Evolutionary conservation across 2,113 vertebrate species (phyloP), one percentile per base, ranked within the genome.

Genomic region (Saccopteryx bilineata): DNA sequence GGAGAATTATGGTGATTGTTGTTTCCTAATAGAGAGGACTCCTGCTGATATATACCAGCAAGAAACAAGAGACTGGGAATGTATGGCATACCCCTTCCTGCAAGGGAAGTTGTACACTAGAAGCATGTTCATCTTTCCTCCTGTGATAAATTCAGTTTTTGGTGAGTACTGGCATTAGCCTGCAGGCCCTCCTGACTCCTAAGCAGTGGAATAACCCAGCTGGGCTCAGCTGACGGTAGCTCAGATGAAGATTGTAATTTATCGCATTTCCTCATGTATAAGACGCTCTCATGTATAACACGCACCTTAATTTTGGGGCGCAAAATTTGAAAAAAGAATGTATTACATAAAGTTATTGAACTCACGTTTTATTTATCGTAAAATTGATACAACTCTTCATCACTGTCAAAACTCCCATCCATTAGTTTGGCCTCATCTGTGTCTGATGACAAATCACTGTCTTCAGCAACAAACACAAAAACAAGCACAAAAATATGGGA

Each of bases 81-180:
- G 74, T 14, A 80, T 4, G 65, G 46, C 12, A 15, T 72, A 88
- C 74, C 1, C 26, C 33, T 91, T 81, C 28, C 61, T 84, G 12
- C 28, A 82, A 91, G 58, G 9, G 78, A 82, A 88, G 74, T 74
- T 56, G 93, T 58, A 68, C 24, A 58, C 5, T 48, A 9, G 39
- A 31, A 94, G 8, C 15, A 68, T 10, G 7, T 81, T 80, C 17
- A 50, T 90, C 58, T 76, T 79, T 93, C 21, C 12, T 76, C 12
- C 46, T 82, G 7, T 17, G 63, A 74, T 11, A 93, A 95, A 85
- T 91, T 88, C 58, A 91, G 83, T 65, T 52, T 80, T 50, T 39
- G 7, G 39, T 66, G n/a, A 86, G 33, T 83, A 58, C 13, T 72
- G 69, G 54, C 19, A 81, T 61, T 82, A 39, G n/a, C 54, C 61